Percentiles rank a stretch among this genome's conserved stretches.
Evolutionary conservation across 2,888 invertebrate genomes (phyloP).

Genomic region (Drosophila buzzatii): DNA sequence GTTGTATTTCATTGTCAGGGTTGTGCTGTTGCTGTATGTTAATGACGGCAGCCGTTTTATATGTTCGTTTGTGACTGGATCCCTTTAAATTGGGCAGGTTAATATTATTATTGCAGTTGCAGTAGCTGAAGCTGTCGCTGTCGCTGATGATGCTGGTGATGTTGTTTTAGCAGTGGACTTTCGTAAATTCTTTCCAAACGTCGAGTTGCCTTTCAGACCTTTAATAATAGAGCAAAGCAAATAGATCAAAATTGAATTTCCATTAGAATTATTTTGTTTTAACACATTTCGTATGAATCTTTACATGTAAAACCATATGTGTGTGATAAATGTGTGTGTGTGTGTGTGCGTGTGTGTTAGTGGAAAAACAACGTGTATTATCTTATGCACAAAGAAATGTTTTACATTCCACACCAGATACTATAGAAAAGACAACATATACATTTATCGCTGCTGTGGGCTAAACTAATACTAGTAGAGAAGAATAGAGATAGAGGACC

Average conservation of each 20-base stretch:
- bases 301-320: neutral
- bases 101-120: slow-evolving; percentile 28
- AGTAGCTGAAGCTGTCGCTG: slow-evolving; percentile 42
- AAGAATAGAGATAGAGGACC: slow-evolving; percentile 19
- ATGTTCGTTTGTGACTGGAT: slow-evolving; percentile 67
- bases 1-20: slow-evolving; percentile 47
- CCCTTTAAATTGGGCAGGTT: slow-evolving; percentile 49
- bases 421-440: slow-evolving; percentile 3
- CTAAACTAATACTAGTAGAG: slow-evolving; percentile 10
- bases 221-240: slow-evolving; percentile 23
- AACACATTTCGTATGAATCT: neutral
- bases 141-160: slow-evolving; percentile 65
- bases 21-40: slow-evolving; percentile 63
- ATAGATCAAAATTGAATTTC: neutral
- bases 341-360: slow-evolving; percentile 12
- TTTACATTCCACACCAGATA: slow-evolving; percentile 33
- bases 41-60: slow-evolving; percentile 74
- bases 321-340: slow-evolving; percentile 8
- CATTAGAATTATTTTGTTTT: neutral
- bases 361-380: slow-evolving; percentile 36
- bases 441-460: slow-evolving; percentile 10
- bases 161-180: slow-evolving; percentile 62
- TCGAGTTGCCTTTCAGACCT: slow-evolving; percentile 82
- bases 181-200: slow-evolving; percentile 83
- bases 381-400: slow-evolving; percentile 14